These are phyloP conservation scores for Tupiocoris notatus DNA, from an alignment of 2,888 invertebrate genomes.

Conservation along the genomic window DNA sequence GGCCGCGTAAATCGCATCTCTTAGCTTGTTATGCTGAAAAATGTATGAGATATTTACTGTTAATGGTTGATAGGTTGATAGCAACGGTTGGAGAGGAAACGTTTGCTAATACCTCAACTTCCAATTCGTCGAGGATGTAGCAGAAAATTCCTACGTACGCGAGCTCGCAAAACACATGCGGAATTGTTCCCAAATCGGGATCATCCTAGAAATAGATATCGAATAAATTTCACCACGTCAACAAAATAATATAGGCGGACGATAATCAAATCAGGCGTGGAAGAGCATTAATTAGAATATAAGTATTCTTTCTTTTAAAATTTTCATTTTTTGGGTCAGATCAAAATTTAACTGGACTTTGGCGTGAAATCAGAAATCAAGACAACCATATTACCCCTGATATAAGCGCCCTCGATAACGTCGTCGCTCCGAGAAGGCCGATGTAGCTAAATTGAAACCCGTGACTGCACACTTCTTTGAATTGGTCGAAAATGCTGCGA, in stretches of 20 bases:
- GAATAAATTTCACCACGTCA: too few species aligned
- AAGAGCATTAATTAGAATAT: too few species aligned
- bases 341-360: too few species aligned
- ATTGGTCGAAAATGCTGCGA: slow-evolving; percentile 18
- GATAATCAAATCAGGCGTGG: too few species aligned
- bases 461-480: slow-evolving; percentile 10
- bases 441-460: slow-evolving; percentile 27
- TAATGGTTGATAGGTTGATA: too few species aligned
- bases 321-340: too few species aligned
- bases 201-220: slow-evolving; percentile 8
- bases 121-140: slow-evolving; percentile 14
- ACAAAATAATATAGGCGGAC: too few species aligned
- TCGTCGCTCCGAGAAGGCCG: slow-evolving; percentile 18
- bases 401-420: slow-evolving; percentile 18
- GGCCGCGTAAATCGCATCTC: not conserved
- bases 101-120: slow-evolving; percentile 4
- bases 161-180: slow-evolving; percentile 6
- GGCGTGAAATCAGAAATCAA: too few species aligned
- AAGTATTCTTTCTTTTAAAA: too few species aligned
- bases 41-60: too few species aligned
- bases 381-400: slow-evolving; percentile 22
- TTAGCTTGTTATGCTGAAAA: slow-evolving; percentile 15
- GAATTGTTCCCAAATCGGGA: slow-evolving; percentile 22
- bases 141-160: slow-evolving; percentile 30
- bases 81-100: too few species aligned